Percentiles rank a stretch among this genome's conserved stretches.
phyloP scores from a whole-genome alignment of 2,113 vertebrate species.

The Illadopsis cleaveri region DNA sequence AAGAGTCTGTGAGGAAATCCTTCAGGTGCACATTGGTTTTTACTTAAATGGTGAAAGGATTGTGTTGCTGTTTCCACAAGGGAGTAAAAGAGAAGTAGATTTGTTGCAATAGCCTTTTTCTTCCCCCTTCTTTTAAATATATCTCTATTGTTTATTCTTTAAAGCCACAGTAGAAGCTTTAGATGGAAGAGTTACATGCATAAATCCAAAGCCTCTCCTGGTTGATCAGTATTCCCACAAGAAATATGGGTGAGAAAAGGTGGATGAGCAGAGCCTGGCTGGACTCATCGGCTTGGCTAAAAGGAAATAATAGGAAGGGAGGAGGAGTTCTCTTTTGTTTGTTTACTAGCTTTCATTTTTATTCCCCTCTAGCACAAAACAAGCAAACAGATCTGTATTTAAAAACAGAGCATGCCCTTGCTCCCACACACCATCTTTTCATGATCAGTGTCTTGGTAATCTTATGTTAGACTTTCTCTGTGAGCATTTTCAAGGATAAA shows the following conservation, averaged over 20 bases:
- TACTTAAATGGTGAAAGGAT: not conserved
- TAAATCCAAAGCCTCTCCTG: slow-evolving; percentile 49
- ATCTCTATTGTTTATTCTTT: not conserved
- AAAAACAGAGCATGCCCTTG: not conserved
- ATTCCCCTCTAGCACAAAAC: not conserved
- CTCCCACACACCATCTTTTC: not conserved
- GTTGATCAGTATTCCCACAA: slow-evolving; percentile 30
- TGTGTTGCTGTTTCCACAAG: not conserved
- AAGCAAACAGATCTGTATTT: slow-evolving; percentile 1
- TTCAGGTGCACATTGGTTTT: not conserved
- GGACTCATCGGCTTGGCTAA: not conserved
- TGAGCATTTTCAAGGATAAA: not conserved
- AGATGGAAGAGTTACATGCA: slow-evolving; percentile 29
- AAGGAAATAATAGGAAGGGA: not conserved
- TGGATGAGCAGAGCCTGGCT: not conserved
- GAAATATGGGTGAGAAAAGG: not conserved
- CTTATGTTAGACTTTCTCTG: not conserved
- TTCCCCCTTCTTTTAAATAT: not conserved
- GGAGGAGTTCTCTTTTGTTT: not conserved
- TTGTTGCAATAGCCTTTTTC: not conserved
- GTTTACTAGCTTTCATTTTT: slow-evolving; percentile 26
- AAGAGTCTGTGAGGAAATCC: not conserved
- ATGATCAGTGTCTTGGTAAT: not conserved
- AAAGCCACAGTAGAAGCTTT: slow-evolving; percentile 4
- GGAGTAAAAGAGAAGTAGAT: not conserved